These are phyloP conservation scores for Philereme vetulata DNA, from an alignment of 2,888 invertebrate species.

Conservation along the genomic window DNA sequence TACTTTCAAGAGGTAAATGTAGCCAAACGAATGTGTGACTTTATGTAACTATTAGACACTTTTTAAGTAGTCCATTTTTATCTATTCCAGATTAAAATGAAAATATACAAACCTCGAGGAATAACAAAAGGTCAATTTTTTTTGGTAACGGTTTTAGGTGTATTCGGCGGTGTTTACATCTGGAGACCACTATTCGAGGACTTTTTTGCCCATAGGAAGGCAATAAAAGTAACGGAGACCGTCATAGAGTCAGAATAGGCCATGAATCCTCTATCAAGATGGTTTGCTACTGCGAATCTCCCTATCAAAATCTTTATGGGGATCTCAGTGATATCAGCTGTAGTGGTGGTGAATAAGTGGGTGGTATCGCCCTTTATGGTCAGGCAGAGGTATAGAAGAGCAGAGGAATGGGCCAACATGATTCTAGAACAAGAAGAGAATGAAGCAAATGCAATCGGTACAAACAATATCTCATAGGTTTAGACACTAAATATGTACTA, in stretches of 20 bases:
- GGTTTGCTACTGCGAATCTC: conserved; percentile 58
- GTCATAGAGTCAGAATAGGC: conserved; percentile 40
- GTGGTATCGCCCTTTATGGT: conserved; percentile 57
- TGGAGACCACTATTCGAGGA: conserved; percentile 78
- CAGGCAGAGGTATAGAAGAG: conserved; percentile 50
- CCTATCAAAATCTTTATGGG: conserved; percentile 67
- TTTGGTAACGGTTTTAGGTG: conserved; percentile 69
- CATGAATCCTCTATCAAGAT: conserved; percentile 51
- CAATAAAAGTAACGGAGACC: conserved; percentile 27
- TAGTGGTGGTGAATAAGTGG: conserved; percentile 53
- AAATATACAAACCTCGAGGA: conserved; percentile 68
- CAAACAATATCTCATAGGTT: conserved; percentile 47
- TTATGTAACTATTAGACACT: background rate
- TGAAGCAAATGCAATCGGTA: conserved; percentile 39
- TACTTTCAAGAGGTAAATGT: background rate
- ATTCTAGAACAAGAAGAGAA: conserved; percentile 68
- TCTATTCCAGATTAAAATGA: conserved; percentile 57
- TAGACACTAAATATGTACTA: conserved; percentile 15
- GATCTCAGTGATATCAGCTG: conserved; percentile 61
- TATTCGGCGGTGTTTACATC: conserved; percentile 76
- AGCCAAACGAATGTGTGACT: background rate
- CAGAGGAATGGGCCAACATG: conserved; percentile 70
- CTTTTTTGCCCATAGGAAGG: conserved; percentile 47
- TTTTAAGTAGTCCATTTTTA: conserved; percentile 11
- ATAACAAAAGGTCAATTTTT: conserved; percentile 68